Base-by-base conservation (phyloP, 2,888 invertebrate species). In the Sepiola atlantica region DNA sequence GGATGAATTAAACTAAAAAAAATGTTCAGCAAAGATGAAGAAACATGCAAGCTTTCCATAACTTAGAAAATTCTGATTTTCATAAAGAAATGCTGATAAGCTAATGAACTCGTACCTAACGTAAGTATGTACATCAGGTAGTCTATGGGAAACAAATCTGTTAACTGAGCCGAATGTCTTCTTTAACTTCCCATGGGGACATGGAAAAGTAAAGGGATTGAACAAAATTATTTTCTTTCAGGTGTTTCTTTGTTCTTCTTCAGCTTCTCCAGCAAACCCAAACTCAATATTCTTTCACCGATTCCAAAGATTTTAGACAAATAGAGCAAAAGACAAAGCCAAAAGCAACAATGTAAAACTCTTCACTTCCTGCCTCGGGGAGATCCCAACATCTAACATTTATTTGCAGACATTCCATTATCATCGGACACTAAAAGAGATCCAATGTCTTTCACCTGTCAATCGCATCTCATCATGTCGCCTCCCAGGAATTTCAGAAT, bases 371-470 rank as follows among this genome's bases (percentile, higher is more conserved):
- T 77, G 77, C 77, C 77, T 77, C 77, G 32, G 32, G 32, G 77
- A 77, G n/a, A 77, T 77, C 77, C n/a, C 14, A 45, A 45, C 45
- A 77, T n/a, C n/a, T 14, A n/a, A 77, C 77, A 77, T 77, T 32
- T 77, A 77, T 77, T 77, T 77, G 18, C 77, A 77, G 77, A 77
- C 77, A 77, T n/a, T 77, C 77, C 77, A 77, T 77, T 77, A n/a
- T n/a, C 77, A 77, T 77, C 77, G 32, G 77, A 77, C 77, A 32
- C 77, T 77, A 77, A 77, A 77, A 77, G 77, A 77, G n/a, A n/a
- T n/a, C 32, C n/a, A 45, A 21, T 24, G 61, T 77, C 77, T 77
- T 77, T 77, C 77, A 77, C 77, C 77, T 77, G 77, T 77, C 77
- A 77, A 77, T 77, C 77, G n/a, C 77, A n/a, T 77, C 77, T 77